Evolutionary conservation across 2,113 vertebrate species (phyloP), one percentile per base, ranked within the genome.

Genomic region (Myxocyprinus asiaticus): DNA sequence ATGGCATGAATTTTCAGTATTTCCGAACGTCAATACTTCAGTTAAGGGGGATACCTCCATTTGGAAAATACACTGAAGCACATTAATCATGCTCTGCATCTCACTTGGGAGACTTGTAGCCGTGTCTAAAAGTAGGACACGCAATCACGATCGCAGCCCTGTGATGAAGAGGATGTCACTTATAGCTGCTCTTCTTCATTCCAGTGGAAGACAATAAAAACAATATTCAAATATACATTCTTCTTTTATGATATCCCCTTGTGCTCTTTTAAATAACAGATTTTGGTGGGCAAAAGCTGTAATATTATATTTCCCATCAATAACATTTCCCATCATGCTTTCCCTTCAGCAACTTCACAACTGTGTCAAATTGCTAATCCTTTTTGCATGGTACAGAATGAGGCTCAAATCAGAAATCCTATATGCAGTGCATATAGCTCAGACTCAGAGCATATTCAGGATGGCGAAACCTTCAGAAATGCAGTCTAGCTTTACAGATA

Each of bases 111-210:
- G 51, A 53, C 12, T 58, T 58, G 14, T 10, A 71, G 48, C 33
- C 5, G 6, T 33, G 22, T 64, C 56, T 70, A 48, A 67, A 80
- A 66, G 59, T 79, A 47, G 77, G 77, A 56, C 68, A 68, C 6
- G 22, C 58, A 56, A 70, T 62, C 47, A 70, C 62, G 56, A 61
- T 50, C 56, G 50, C 45, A 62, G 55, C 67, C 8, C 58, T 43
- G 58, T 63, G 72, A 51, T 75, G 59, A 44, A 63, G 59, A 63
- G 45, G 58, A 47, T 75, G 59, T 75, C 59, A 63, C 7, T 10
- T 75, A 12, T 50, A 63, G 45, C 12, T 72, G 69, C 72, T 63
- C 72, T 0, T 50, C 72, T 75, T 51, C 50, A 15, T 75, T 73
- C 47, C 70, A 15, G 44, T 17, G 44, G 6, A 71, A n/a, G 0